These are phyloP conservation scores for Dorcus hopei DNA, from an alignment of 2,888 invertebrate species.

Conservation along the genomic window DNA sequence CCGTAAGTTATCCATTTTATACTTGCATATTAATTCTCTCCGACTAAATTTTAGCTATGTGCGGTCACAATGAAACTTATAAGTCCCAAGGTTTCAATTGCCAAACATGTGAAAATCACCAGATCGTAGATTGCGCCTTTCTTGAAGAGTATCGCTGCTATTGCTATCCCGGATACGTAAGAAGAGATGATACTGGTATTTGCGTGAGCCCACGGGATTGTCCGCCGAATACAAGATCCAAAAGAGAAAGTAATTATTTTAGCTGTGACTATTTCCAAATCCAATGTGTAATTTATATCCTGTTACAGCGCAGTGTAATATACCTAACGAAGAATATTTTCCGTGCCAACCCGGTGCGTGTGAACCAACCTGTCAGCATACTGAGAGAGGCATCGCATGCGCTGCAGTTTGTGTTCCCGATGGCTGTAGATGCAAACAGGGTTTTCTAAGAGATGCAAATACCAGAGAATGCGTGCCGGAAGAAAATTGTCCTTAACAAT, in stretches of 20 bases:
- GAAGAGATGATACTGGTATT: slow-evolving; percentile 12
- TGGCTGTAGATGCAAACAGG: slow-evolving; percentile 11
- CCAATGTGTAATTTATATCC: too few species aligned
- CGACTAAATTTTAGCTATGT: background rate
- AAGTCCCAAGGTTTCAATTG: slow-evolving; percentile 5
- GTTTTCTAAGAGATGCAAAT: slow-evolving; percentile 8
- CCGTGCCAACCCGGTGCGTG: background rate
- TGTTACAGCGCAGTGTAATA: background rate
- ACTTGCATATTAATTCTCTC: too few species aligned
- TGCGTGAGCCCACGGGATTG: slow-evolving; percentile 7
- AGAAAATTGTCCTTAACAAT: slow-evolving; percentile 4
- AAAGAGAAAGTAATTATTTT: too few species aligned
- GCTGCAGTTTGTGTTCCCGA: background rate
- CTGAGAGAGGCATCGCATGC: background rate
- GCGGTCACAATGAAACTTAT: background rate
- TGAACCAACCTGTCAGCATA: background rate
- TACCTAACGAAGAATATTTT: background rate
- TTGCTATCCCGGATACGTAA: slow-evolving; percentile 14
- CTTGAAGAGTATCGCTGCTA: background rate
- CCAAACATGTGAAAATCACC: slow-evolving; percentile 2
- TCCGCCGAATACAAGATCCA: background rate
- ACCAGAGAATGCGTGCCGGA: slow-evolving; percentile 14
- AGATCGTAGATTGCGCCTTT: background rate
- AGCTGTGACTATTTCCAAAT: too few species aligned
- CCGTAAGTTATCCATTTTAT: slow-evolving; percentile 9